Base-by-base conservation (phyloP, 2,888 invertebrate genomes). In the Hypolimnas misippus region DNA sequence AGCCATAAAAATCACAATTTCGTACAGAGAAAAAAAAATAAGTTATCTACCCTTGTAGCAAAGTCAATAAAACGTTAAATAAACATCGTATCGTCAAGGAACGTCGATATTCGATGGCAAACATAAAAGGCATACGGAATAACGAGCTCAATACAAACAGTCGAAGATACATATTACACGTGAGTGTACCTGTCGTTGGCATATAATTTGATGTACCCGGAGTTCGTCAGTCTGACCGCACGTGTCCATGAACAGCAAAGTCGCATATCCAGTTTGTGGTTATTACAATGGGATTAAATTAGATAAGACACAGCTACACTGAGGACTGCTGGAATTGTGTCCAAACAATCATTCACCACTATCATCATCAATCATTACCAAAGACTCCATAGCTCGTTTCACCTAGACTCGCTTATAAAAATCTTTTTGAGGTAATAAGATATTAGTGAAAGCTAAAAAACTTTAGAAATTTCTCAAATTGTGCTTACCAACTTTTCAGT, bases 71-170 rank as follows among this genome's bases (percentile, higher is more conserved):
- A 69, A 65, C 56, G 58, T 35, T 65, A 57, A 31, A 64, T 58
- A 70, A 70, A 70, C 60, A 70, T 54, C 38, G 57, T 60, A 64
- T 65, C 63, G 69, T 67, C 66, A 70, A 73, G 66, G 72, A 71
- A 78, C 72, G 73, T 76, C 77, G 76, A 77, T 76, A 75, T 83
- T 76, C 75, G 75, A 69, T 75, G 74, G 74, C 77, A 81, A 81
- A 82, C 76, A 80, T 70, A 72, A 74, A 76, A 75, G 81, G 74
- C 76, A 79, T 72, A 73, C 75, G 75, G 83, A 84, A 86, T 88
- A 88, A 88, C 86, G 87, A 88, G 84, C 80, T 74, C 71, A 72
- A 76, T 71, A 76, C 79, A 87, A 85, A 87, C 77, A 73, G 67
- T 68, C 70, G 68, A 75, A 77, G 75, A 77, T 73, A 76, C 76